A percentile compares a stretch with the other conserved stretches of the same genome.
phyloP scores from a whole-genome alignment of 1,140 invertebrate species.

The Pissodes strobi region DNA sequence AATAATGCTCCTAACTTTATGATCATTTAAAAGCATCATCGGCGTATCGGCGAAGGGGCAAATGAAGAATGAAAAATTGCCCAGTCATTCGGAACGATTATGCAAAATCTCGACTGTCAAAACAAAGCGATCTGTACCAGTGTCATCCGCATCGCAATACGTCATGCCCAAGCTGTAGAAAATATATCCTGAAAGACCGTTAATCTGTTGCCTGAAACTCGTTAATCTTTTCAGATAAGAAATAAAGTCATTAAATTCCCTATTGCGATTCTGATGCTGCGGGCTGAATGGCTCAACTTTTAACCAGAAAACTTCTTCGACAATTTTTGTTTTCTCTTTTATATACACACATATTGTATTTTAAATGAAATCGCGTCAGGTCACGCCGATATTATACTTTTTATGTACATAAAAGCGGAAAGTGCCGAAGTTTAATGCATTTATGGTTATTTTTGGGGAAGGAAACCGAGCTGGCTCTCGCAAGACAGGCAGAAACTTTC shows the following conservation, averaged over 20 bases:
- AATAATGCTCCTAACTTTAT: too few relatives aligned
- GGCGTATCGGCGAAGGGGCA: constrained; percentile 6
- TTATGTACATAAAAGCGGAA: constrained; percentile 22
- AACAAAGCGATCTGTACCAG: constrained; percentile 38
- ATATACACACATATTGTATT: constrained; percentile 29
- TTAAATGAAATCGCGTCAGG: constrained; percentile 31
- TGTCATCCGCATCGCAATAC: constrained; percentile 42
- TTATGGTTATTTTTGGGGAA: constrained; percentile 19
- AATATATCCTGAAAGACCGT: constrained; percentile 44
- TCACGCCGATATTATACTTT: constrained; percentile 23
- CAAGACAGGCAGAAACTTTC: constrained; percentile 2
- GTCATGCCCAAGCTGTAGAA: constrained; percentile 40
- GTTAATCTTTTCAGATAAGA: constrained; percentile 51
- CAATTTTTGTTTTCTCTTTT: constrained; percentile 39
- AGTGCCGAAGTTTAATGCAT: constrained; percentile 21
- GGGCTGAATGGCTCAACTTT: constrained; percentile 46
- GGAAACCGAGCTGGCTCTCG: background rate
- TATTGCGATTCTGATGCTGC: constrained; percentile 43
- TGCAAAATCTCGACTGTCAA: constrained; percentile 21
- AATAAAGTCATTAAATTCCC: constrained; percentile 51
- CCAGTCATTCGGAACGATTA: constrained; percentile 17
- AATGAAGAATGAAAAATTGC: constrained; percentile 19
- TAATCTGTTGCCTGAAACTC: constrained; percentile 49
- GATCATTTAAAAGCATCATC: too few relatives aligned
- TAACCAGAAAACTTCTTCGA: constrained; percentile 49